Conservation (phyloP, 2,888 invertebrate genomes). For the Theretra japonica region DNA sequence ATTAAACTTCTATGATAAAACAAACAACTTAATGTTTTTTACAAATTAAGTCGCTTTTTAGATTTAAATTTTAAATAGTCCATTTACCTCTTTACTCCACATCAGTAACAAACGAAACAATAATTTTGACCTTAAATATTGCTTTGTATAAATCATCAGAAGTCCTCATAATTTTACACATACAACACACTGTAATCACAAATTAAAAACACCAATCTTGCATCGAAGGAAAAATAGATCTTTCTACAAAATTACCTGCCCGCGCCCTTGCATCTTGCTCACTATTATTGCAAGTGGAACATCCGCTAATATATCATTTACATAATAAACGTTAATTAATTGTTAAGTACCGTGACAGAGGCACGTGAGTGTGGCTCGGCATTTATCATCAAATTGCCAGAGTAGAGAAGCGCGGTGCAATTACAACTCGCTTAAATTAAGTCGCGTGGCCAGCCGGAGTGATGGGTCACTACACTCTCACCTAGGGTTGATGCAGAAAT, state of each 20-base stretch:
- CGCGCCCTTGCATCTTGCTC: constrained; percentile 2
- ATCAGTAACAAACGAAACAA: too few relatives aligned
- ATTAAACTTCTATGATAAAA: too few relatives aligned
- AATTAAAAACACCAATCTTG: not conserved
- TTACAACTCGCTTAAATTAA: constrained; percentile 53
- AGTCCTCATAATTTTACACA: too few relatives aligned
- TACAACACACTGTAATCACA: too few relatives aligned
- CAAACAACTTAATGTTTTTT: too few relatives aligned
- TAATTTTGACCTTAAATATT: not conserved
- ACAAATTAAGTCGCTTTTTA: too few relatives aligned
- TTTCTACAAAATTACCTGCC: not conserved
- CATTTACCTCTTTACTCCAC: too few relatives aligned
- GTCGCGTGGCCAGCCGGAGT: constrained; percentile 1
- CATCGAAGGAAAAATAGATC: not conserved
- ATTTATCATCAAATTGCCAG: constrained; percentile 67
- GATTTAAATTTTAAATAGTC: too few relatives aligned
- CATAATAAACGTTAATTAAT: constrained; percentile 73
- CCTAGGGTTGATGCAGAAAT: not conserved
- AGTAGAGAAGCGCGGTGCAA: constrained; percentile 49
- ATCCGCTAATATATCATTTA: constrained; percentile 56
- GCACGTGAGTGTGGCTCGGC: constrained; percentile 48
- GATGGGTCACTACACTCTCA: constrained; percentile 15
- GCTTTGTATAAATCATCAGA: not conserved
- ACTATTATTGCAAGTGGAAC: constrained; percentile 33
- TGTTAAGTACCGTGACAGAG: constrained; percentile 68